Base-by-base conservation (phyloP, 2,113 vertebrate species). In the Electrona antarctica region DNA sequence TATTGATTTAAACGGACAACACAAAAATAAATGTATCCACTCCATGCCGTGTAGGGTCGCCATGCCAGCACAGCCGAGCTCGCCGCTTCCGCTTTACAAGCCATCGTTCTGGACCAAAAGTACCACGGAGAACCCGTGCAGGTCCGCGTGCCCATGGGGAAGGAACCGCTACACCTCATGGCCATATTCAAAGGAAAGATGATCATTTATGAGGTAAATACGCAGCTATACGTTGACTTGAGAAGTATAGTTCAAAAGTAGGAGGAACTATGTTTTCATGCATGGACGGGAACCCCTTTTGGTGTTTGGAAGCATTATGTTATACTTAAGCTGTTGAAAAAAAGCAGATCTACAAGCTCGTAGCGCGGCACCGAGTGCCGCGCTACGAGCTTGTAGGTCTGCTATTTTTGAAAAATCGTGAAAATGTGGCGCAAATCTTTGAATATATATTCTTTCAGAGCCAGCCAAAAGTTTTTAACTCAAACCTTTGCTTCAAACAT, bases 111-210 rank as follows among this genome's bases (percentile, higher is more conserved):
- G 85, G 96, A 97, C 78, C 93, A 93, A 86, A 81, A 95, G 71
- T 95, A 94, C 85, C 90, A 94, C 12, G 93, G 93, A 0, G 93
- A 96, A 58, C 93, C 91, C 0, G 94, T 96, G 50, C 96, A 96
- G 88, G 88, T 97, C 68, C 94, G 93, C 0, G 95, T 97, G 70
- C 84, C 94, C 0, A 97, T 97, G 96, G 95, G 95, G 81, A 97
- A 96, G 84, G 96, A 97, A 72, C 95, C 96, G 0, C 84, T 89
- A 7, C 96, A 96, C 51, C 88, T 97, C 55, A 93, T 96, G 94
- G 93, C 95, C 67, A 95, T 97, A 81, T 97, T 97, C 87, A 95
- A 93, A 82, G 95, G 95, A 51, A 94, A 73, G 76, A 94, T 97
- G 94, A 90, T 97, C 60, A 92, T 97, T 59, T 97, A 96, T 0